Evolutionary conservation across 2,888 invertebrate genomes (phyloP).

Genomic region (Pandemis corylana): DNA sequence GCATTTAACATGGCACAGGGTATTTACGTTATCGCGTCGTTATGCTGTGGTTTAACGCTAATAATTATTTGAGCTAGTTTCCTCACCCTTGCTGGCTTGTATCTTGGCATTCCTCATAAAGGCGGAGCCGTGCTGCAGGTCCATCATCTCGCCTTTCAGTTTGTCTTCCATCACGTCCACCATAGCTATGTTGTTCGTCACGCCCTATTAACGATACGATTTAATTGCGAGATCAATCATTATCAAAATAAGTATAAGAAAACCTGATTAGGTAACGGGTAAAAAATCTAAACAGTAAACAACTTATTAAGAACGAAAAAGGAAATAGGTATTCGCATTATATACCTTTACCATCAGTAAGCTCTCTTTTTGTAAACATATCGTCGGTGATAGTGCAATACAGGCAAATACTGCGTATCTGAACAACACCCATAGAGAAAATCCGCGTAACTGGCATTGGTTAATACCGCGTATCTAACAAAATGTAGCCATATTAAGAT

Average conservation of each 20-base stretch:
- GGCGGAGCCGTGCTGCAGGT: slow-evolving; percentile 94
- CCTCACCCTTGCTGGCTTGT: slow-evolving; percentile 83
- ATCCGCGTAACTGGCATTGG: too few species aligned
- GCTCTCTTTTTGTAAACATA: too few species aligned
- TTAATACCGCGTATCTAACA: too few species aligned
- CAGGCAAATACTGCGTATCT: too few species aligned
- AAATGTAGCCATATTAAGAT: too few species aligned
- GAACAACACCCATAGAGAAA: too few species aligned
- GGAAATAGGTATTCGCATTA: too few species aligned
- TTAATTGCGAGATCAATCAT: too few species aligned
- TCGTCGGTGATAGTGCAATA: too few species aligned
- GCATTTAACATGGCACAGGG: too few species aligned
- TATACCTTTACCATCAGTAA: too few species aligned
- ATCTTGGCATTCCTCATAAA: slow-evolving; percentile 93
- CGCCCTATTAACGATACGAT: slow-evolving; percentile 78
- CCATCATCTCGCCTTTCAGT: slow-evolving; percentile 95
- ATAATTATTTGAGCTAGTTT: not conserved
- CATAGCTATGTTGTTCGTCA: slow-evolving; percentile 92
- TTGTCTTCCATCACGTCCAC: slow-evolving; percentile 94
- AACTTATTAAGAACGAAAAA: not conserved
- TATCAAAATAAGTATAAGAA: too few species aligned
- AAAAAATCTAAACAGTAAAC: not conserved
- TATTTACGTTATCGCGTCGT: not conserved
- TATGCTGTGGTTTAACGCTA: not conserved
- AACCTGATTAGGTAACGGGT: not conserved